Evolutionary conservation across 1,140 invertebrate genomes (phyloP), one percentile per base, ranked within the genome.

Genomic region (Drosophila lini): DNA sequence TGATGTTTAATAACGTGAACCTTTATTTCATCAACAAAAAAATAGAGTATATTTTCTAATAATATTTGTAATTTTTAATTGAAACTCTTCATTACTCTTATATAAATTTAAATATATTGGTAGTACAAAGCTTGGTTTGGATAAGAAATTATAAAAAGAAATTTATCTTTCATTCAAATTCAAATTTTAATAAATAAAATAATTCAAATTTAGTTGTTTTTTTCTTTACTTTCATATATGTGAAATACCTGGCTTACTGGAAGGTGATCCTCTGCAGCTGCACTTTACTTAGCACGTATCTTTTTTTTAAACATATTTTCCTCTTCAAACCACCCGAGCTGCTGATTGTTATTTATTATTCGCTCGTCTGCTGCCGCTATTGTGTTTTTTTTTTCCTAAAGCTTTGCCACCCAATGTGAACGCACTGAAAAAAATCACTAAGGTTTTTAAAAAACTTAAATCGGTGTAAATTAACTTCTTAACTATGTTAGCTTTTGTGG

Each of bases 191-290:
- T 22, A 22, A 22, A 22, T 22, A 22, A 22, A 22, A 13, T n/a
- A 31, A 0, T 31, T 58, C 6, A 6, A 4, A n/a, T 22, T 2
- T 28, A 9, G 2, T 28, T 34, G 31, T 22, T 22, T 3, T 1
- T 22, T 1, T 1, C 2, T 22, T 22, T 22, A 22, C 22, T 22
- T 22, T 22, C 3, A 22, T 22, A 22, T 13, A 50, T 10, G 6
- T 50, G 16, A n/a, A 32, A 60, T 16, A 16, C 42, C 34, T 38
- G 8, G 10, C 28, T 25, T 22, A 8, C 48, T 50, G n/a, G 1
- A 50, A 53, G 36, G 48, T 32, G 11, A 55, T 47, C 48, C 62
- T 40, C 68, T 34, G 64, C 76, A 79, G 80, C 76, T 81, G 79
- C 45, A 64, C 47, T 65, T 76, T 55, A 75, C 61, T 44, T 67